Base-by-base conservation (phyloP, 2,888 invertebrate genomes). In the Leptopilina drosophilae region DNA sequence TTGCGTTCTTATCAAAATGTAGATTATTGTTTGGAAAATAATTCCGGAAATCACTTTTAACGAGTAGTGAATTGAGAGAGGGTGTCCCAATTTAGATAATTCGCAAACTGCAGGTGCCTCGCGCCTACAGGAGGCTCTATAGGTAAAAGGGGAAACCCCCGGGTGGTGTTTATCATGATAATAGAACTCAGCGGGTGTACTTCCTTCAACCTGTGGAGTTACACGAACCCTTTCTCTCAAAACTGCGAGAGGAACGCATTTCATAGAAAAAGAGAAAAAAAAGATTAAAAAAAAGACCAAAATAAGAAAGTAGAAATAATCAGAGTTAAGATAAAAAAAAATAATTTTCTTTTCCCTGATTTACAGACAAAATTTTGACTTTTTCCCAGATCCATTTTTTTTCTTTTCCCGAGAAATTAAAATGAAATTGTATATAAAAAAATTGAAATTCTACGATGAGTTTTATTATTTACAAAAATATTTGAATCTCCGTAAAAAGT, bases 31-130 rank as follows among this genome's bases (percentile, higher is more conserved):
- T 59, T 5, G 56, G 77, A 76, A 67, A 33, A 53, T 59, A 69
- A 78, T 42, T 78, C 42, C 8, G 42, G 8, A 42, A 42, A 42
- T 33, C 33, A 42, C 5, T 42, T 49, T 64, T 64, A 78, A 40
- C 26, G 66, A 76, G 40, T 64, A 26, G 76, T 14, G 9, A 73
- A 75, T 64, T 14, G 79, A 69, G 75, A 80, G 69, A 62, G 81
- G 69, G 78, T 80, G 78, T 80, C 73, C 78, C 78, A 85, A 87
- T 86, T 86, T 85, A 85, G 83, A 86, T 84, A 87, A 87, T 87
- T 86, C 82, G 83, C 82, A 76, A 49, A 79, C 83, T 83, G 83
- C 84, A 82, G 85, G 83, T 83, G 81, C 78, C 81, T 78, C 56
- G 33, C 56, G 40, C 53, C 53, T 53, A 26, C 0, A 69, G 53